Conservation (phyloP, 2,113 vertebrate species). For the Myodes glareolus region DNA sequence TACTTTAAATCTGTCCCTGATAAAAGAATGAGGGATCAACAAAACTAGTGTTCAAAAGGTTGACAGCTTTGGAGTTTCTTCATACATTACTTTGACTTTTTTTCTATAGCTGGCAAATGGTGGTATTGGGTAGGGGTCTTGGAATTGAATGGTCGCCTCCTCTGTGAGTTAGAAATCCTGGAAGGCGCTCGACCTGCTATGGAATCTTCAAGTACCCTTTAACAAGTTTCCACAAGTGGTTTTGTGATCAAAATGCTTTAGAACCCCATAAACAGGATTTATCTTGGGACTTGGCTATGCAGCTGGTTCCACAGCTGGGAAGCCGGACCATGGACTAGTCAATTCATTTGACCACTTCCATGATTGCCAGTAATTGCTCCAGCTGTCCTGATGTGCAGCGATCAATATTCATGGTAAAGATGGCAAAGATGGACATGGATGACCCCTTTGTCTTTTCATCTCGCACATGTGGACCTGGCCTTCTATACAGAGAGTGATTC, state of each 20-base stretch:
- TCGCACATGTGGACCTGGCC: conserved; percentile 47
- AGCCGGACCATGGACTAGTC: conserved; percentile 51
- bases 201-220: conserved; percentile 18
- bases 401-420: conserved; percentile 78
- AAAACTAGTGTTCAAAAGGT: neutral
- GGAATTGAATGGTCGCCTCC: neutral
- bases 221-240: conserved; percentile 7
- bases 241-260: conserved; percentile 54
- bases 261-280: conserved; percentile 51
- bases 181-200: neutral
- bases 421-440: conserved; percentile 43
- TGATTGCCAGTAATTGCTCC: conserved; percentile 74
- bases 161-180: neutral
- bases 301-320: conserved; percentile 75
- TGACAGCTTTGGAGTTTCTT: neutral
- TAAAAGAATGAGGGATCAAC: neutral
- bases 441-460: conserved; percentile 57
- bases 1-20: neutral
- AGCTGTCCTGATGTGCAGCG: conserved; percentile 62
- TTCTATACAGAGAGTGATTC: neutral
- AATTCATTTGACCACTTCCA: conserved; percentile 65
- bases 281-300: conserved; percentile 54
- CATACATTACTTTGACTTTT: neutral
- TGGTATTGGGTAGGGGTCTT: neutral
- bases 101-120: neutral